phyloP scores from a whole-genome alignment of 2,888 invertebrate species.

The Neocrepidodera transversa region DNA sequence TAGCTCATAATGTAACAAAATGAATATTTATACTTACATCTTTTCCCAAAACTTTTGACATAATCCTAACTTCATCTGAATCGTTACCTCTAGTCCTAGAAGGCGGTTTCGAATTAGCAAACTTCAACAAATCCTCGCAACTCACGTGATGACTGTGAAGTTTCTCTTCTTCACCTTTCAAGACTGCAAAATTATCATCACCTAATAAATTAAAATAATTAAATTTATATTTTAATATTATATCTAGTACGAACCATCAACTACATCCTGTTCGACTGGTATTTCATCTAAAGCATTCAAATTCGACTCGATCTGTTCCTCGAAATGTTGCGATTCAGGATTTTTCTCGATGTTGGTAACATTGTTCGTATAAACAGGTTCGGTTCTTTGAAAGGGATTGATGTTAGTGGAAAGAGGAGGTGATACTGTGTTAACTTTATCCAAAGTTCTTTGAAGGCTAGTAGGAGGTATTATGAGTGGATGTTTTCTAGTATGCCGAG shows the following conservation, averaged over 20 bases:
- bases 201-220: not conserved
- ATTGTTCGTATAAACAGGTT: conserved; percentile 53
- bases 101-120: conserved; percentile 83
- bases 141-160: conserved; percentile 79
- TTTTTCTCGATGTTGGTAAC: conserved; percentile 52
- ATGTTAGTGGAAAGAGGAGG: conserved; percentile 51
- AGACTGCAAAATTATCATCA: conserved; percentile 27
- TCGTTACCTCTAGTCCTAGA: conserved; percentile 84
- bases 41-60: conserved; percentile 84
- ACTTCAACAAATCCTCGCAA: conserved; percentile 89
- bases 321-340: conserved; percentile 63
- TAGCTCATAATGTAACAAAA: too few species aligned
- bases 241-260: conserved; percentile 44
- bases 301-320: conserved; percentile 69
- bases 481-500: conserved; percentile 81
- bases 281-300: conserved; percentile 68
- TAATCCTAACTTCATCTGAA: conserved; percentile 90
- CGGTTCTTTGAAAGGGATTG: conserved; percentile 46
- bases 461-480: conserved; percentile 77
- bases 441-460: conserved; percentile 68
- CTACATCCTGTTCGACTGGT: conserved; percentile 53
- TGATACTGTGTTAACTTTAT: conserved; percentile 64
- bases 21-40: conserved; percentile 70
- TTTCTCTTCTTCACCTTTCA: conserved; percentile 43
- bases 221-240: too few species aligned